Conservation (phyloP, 2,797 vertebrate genomes). For the Astyanax mexicanus region DNA sequence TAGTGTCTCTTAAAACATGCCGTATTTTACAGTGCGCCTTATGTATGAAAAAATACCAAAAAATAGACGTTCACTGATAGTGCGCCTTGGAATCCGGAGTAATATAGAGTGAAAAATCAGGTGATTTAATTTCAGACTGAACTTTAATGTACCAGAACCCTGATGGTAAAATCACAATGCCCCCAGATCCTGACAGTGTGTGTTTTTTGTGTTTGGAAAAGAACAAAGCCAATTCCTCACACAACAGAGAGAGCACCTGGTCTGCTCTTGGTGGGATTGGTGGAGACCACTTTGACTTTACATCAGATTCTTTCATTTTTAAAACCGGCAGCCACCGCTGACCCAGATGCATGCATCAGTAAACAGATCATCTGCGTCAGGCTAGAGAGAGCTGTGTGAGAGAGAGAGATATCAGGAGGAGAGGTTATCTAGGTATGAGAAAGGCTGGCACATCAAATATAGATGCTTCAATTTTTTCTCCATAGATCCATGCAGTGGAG, state of each 20-base stretch:
- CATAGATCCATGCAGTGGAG: background rate
- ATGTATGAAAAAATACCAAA: too few species aligned
- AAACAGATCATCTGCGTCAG: conserved; percentile 38
- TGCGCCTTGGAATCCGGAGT: too few species aligned
- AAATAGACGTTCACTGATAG: too few species aligned
- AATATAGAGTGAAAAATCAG: too few species aligned
- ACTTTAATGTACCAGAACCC: too few species aligned
- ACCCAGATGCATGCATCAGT: conserved; percentile 20
- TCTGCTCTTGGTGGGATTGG: conserved; percentile 39
- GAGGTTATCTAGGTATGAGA: conserved; percentile 45
- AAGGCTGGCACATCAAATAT: conserved; percentile 70
- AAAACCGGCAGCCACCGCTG: conserved; percentile 12
- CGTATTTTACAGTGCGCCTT: too few species aligned
- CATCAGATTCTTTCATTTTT: conserved; percentile 60
- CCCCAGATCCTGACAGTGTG: too few species aligned
- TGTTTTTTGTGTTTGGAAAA: background rate
- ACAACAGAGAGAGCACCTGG: conserved; percentile 46
- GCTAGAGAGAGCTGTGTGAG: conserved; percentile 22
- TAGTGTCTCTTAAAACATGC: too few species aligned
- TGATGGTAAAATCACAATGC: too few species aligned
- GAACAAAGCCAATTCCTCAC: conserved; percentile 19
- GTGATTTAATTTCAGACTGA: too few species aligned
- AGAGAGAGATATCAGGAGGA: conserved; percentile 36
- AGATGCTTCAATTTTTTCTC: conserved; percentile 67
- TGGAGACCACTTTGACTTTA: conserved; percentile 52